These are phyloP conservation scores for Lucinisca nassula DNA, from an alignment of 2,888 invertebrate genomes.

Conservation along the genomic window DNA sequence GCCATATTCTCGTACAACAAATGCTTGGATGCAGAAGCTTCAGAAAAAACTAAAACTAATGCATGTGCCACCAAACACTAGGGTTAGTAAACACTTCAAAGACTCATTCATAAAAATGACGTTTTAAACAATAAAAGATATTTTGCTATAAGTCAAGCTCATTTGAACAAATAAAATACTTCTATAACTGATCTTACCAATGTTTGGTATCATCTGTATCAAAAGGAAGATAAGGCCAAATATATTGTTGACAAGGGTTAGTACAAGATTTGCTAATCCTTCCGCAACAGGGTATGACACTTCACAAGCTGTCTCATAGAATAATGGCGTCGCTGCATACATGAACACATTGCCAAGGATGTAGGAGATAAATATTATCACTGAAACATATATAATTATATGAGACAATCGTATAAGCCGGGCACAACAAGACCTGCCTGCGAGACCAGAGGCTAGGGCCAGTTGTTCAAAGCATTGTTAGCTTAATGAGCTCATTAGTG, in stretches of 20 bases:
- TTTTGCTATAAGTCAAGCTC: neutral
- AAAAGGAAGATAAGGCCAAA: conserved; percentile 76
- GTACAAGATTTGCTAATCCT: conserved; percentile 77
- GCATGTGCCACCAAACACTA: neutral
- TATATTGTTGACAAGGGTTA: conserved; percentile 79
- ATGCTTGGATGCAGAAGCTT: too few species aligned
- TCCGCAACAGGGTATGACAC: conserved; percentile 78
- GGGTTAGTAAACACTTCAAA: neutral
- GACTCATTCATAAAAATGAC: neutral
- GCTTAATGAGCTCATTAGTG: too few species aligned
- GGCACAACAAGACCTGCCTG: too few species aligned
- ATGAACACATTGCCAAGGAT: conserved; percentile 68
- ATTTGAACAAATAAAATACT: neutral
- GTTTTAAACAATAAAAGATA: neutral
- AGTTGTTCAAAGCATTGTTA: too few species aligned
- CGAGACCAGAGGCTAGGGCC: too few species aligned
- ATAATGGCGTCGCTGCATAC: conserved; percentile 71
- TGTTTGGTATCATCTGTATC: conserved; percentile 75
- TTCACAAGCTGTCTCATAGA: conserved; percentile 79
- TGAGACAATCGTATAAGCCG: too few species aligned
- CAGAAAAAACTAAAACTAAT: too few species aligned
- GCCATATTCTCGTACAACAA: too few species aligned
- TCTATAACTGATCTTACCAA: conserved; percentile 63
- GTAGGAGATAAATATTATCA: conserved; percentile 66
- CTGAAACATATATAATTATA: too few species aligned